Evolutionary conservation across 1,140 invertebrate species (phyloP).

Genomic region (Eupristina koningsbergeri): DNA sequence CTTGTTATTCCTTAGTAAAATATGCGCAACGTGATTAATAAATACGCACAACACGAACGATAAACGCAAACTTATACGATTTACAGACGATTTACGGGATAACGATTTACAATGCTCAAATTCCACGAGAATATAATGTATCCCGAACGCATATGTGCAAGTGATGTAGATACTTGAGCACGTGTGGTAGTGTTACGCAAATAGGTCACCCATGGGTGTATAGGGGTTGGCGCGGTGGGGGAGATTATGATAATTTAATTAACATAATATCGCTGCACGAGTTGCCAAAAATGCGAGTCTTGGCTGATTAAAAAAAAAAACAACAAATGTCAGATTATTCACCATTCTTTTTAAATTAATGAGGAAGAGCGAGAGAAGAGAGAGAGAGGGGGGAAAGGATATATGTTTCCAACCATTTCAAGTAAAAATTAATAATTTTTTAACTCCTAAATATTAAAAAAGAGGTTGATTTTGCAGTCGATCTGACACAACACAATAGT

Average conservation of each 20-base stretch:
- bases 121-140: neutral
- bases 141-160: neutral
- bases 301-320: conserved; percentile 5
- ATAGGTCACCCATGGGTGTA: conserved; percentile 23
- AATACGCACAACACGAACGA: neutral
- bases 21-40: too few relatives aligned
- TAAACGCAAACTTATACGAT: neutral
- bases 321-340: too few relatives aligned
- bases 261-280: neutral
- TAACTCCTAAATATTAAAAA: too few relatives aligned
- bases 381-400: too few relatives aligned
- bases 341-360: too few relatives aligned
- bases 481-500: too few relatives aligned
- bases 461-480: too few relatives aligned
- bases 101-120: neutral
- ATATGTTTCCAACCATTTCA: too few relatives aligned
- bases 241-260: conserved; percentile 17
- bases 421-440: too few relatives aligned
- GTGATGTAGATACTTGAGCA: too few relatives aligned
- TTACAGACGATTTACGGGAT: neutral
- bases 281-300: neutral
- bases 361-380: too few relatives aligned
- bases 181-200: neutral
- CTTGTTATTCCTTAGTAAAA: neutral
- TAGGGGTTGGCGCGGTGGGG: neutral